A percentile compares a stretch with the other conserved stretches of the same genome.
Conservation (phyloP, 2,797 vertebrate genomes). For the Pteropus rufus region DNA sequence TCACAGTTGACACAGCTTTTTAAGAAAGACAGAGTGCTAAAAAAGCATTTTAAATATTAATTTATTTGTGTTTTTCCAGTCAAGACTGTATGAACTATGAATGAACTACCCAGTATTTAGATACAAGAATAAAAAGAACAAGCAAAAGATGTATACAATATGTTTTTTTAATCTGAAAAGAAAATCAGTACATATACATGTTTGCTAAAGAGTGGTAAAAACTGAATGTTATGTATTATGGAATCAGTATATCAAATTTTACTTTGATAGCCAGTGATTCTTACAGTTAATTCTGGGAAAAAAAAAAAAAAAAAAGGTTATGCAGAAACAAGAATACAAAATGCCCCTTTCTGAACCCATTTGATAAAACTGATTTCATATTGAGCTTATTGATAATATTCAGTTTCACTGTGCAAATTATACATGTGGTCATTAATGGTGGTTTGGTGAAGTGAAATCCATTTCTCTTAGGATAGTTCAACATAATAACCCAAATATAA, state of each 20-base stretch:
- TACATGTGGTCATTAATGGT: neutral
- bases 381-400: constrained; percentile 28
- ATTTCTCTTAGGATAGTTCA: constrained; percentile 14
- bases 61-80: constrained; percentile 31
- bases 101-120: constrained; percentile 11
- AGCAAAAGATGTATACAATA: constrained; percentile 30
- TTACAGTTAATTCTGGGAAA: constrained; percentile 63
- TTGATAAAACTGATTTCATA: constrained; percentile 50
- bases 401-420: constrained; percentile 47
- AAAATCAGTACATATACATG: constrained; percentile 66
- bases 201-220: constrained; percentile 67
- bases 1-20: neutral
- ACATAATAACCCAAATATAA: constrained; percentile 54
- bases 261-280: constrained; percentile 63
- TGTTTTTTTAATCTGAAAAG: constrained; percentile 66
- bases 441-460: neutral
- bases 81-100: neutral
- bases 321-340: constrained; percentile 58
- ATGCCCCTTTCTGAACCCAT: constrained; percentile 32
- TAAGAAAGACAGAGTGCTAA: neutral
- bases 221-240: constrained; percentile 59
- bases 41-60: neutral
- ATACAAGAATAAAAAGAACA: constrained; percentile 42
- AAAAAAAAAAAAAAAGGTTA: constrained; percentile 44
- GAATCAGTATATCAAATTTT: constrained; percentile 64